Evolutionary conservation across 1,140 invertebrate species (phyloP).

Genomic region (Meloidogyne hapla): DNA sequence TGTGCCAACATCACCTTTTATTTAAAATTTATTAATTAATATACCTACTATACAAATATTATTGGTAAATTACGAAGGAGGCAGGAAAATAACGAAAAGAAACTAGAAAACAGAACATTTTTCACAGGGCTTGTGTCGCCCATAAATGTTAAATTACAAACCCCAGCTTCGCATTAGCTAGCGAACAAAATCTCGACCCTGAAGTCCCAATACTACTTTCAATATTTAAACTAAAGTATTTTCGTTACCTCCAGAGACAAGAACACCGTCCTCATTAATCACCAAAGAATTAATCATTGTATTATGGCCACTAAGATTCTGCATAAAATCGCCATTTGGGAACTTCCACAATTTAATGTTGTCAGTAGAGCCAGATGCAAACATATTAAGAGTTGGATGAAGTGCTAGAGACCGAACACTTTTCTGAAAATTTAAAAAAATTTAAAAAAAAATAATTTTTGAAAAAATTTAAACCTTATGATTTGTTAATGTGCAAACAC

Average conservation of each 20-base stretch:
- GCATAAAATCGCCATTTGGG: conserved; percentile 94
- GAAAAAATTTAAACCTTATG: conserved; percentile 74
- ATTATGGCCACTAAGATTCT: conserved; percentile 94
- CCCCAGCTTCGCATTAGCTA: too few relatives aligned
- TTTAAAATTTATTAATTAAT: neutral
- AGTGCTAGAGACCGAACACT: conserved; percentile 85
- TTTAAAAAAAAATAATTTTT: conserved; percentile 7
- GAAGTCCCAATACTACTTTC: too few relatives aligned
- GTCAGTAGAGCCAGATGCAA: conserved; percentile 94
- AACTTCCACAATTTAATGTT: conserved; percentile 99
- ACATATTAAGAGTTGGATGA: conserved; percentile 90
- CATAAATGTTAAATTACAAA: too few relatives aligned
- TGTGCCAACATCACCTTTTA: conserved; percentile 88
- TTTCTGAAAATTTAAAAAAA: conserved; percentile 69
- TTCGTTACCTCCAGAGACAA: conserved; percentile 84
- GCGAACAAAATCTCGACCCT: too few relatives aligned
- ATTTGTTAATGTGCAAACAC: conserved; percentile 89
- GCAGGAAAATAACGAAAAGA: too few relatives aligned
- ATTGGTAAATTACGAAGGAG: too few relatives aligned
- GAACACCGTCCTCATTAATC: conserved; percentile 85
- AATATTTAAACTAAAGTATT: conserved; percentile 11
- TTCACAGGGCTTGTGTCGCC: too few relatives aligned
- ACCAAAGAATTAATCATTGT: conserved; percentile 94
- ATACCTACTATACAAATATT: too few relatives aligned
- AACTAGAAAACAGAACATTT: too few relatives aligned